A percentile compares a stretch with the other conserved stretches of the same genome.
Evolutionary conservation across 2,113 vertebrate genomes (phyloP).

Genomic region (Barbus barbus): DNA sequence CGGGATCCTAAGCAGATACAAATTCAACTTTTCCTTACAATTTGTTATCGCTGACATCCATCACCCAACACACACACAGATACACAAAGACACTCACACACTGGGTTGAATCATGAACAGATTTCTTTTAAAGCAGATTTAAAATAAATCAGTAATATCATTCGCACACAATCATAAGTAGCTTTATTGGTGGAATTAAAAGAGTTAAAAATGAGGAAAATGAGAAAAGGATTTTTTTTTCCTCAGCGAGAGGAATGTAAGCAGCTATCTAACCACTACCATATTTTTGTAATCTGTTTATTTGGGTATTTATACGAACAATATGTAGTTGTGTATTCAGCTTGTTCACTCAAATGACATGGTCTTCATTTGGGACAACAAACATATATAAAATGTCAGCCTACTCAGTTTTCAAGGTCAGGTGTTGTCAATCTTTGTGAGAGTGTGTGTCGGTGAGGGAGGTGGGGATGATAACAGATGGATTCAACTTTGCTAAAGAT

Average conservation of each 20-base stretch:
- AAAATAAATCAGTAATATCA: not conserved
- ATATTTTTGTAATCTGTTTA: slow-evolving; percentile 70
- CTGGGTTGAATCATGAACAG: slow-evolving; percentile 70
- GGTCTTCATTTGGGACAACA: slow-evolving; percentile 63
- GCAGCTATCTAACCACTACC: slow-evolving; percentile 65
- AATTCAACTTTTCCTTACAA: slow-evolving; percentile 70
- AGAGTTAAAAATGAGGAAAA: slow-evolving; percentile 35
- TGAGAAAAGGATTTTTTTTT: slow-evolving; percentile 12
- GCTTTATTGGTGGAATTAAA: slow-evolving; percentile 19
- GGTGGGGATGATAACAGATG: slow-evolving; percentile 2
- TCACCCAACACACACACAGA: not conserved
- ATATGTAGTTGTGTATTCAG: slow-evolving; percentile 71
- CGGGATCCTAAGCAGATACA: slow-evolving; percentile 75
- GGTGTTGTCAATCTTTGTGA: slow-evolving; percentile 29
- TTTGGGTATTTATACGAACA: slow-evolving; percentile 74
- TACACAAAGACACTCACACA: not conserved
- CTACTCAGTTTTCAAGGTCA: slow-evolving; percentile 54
- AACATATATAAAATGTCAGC: slow-evolving; percentile 56
- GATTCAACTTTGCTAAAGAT: slow-evolving; percentile 1
- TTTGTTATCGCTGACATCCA: slow-evolving; percentile 77
- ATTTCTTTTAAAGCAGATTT: slow-evolving; percentile 43
- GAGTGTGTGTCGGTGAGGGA: slow-evolving; percentile 4
- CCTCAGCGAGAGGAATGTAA: slow-evolving; percentile 67
- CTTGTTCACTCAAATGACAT: slow-evolving; percentile 63
- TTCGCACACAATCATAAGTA: not conserved